These are phyloP conservation scores for Euzophera pinguis DNA, from an alignment of 2,888 invertebrate species.

Conservation along the genomic window DNA sequence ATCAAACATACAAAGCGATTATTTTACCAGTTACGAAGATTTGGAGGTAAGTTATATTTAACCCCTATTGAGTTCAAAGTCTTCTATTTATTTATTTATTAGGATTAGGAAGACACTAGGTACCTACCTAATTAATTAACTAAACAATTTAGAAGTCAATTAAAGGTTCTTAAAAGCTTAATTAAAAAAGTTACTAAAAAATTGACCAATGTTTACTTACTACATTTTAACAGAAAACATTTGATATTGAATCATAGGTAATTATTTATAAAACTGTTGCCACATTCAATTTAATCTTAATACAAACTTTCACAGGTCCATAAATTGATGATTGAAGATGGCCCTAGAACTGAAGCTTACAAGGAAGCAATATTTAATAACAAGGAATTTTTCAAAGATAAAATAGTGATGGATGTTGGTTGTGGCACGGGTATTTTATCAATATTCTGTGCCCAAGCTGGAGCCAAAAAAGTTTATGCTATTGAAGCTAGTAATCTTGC, in stretches of 20 bases:
- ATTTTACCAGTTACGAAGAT: conserved; percentile 87
- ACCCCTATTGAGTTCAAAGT: background rate
- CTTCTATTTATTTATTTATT: no score
- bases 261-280: no score
- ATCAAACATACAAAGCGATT: conserved; percentile 54
- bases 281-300: background rate
- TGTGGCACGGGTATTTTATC: conserved; percentile 94
- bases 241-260: no score
- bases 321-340: conserved; percentile 88
- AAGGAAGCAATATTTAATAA: conserved; percentile 87
- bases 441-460: conserved; percentile 92
- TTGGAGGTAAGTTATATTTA: conserved; percentile 80
- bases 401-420: conserved; percentile 91
- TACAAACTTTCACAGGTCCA: conserved; percentile 82
- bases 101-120: no score
- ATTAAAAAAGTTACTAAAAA: no score
- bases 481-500: conserved; percentile 89
- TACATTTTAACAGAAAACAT: no score
- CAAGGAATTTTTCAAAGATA: conserved; percentile 84
- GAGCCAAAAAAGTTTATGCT: conserved; percentile 92
- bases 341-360: conserved; percentile 88
- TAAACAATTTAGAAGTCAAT: no score
- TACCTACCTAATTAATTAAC: no score
- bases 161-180: no score
- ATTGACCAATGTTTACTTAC: no score